Evolutionary conservation across 1,140 invertebrate genomes (phyloP), one percentile per base, ranked within the genome.

Genomic region (Drosophila simulans): DNA sequence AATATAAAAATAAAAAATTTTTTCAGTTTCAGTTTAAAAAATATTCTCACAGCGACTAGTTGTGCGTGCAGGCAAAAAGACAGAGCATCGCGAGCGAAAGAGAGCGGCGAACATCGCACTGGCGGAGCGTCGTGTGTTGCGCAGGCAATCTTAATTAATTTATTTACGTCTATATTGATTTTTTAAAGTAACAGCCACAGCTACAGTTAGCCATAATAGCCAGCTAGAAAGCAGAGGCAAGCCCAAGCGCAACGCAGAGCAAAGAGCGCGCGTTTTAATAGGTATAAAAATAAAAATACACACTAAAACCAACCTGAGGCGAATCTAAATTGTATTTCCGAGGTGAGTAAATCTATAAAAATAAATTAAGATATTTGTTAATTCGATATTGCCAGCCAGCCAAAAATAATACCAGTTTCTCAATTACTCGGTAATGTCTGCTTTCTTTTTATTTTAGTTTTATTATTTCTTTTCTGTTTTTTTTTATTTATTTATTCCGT

Each of bases 111-210:
- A 46, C 37, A 35, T 17, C 25, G 55, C 20, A 17, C 17, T 20
- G 42, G 10, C 42, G 17, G 42, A 45, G 42, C 42, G 42, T 45
- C 42, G 42, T 45, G 56, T 76, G 56, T 68, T 77, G 73, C 73
- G 72, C 64, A 70, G 74, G 42, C 73, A 77, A 70, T 77, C 73
- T 77, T 77, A 77, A 77, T 77, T 77, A 77, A 77, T 77, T 77
- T 77, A 77, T 77, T 77, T 77, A 77, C 73, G 73, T 69, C 39
- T 52, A 60, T 77, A 77, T 77, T 77, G 74, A 77, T 77, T 77
- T 77, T 77, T 77, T 77, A 69, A 77, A 77, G 73, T 77, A 77
- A 77, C 64, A 62, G 53, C 74, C 52, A 65, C 58, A 49, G 53
- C 74, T 40, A 66, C 59, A 51, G 59, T 56, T 62, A 62, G 59